A percentile compares a stretch with the other conserved stretches of the same genome.
These are phyloP conservation scores for Drosophila repleta DNA, from an alignment of 1,140 invertebrate genomes.

Conservation along the genomic window DNA sequence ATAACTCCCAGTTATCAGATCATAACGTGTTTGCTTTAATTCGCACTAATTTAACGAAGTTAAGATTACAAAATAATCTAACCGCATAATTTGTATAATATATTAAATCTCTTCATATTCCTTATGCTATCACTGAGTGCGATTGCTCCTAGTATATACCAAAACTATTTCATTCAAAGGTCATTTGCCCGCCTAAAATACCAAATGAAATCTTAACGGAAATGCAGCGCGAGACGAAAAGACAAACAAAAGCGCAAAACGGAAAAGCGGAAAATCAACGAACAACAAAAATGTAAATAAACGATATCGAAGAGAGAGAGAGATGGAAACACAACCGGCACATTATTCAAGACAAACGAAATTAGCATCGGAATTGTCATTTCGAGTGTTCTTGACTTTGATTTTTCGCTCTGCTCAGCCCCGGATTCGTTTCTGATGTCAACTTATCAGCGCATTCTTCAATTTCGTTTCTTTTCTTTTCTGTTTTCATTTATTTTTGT, in stretches of 20 bases:
- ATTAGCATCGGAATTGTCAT: constrained; percentile 42
- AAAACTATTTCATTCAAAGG: constrained; percentile 20
- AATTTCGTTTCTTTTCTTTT: too few relatives aligned
- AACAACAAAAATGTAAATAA: constrained; percentile 9
- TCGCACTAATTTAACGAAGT: too few relatives aligned
- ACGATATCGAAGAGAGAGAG: background rate
- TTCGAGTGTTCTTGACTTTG: constrained; percentile 72
- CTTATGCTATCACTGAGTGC: too few relatives aligned
- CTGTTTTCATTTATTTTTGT: background rate
- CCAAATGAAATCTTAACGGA: constrained; percentile 41
- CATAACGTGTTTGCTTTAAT: too few relatives aligned
- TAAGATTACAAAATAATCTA: too few relatives aligned
- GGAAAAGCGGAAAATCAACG: constrained; percentile 40
- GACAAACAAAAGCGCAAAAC: constrained; percentile 26
- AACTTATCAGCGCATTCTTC: constrained; percentile 40
- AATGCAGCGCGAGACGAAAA: constrained; percentile 42
- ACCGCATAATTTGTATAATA: too few relatives aligned
- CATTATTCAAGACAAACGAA: constrained; percentile 47
- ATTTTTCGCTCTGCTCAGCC: constrained; percentile 56
- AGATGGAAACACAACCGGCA: background rate
- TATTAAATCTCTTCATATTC: too few relatives aligned
- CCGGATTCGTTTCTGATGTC: constrained; percentile 9
- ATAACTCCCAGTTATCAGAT: too few relatives aligned
- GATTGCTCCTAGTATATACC: too few relatives aligned
- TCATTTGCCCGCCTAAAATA: constrained; percentile 56